These are phyloP conservation scores for roundworm (Caenorhabditis elegans) DNA, from an alignment of 1,140 invertebrate genomes.

Conservation along the genomic window WBcel235 BX284603.4:8512001-8512500, in stretches of 20 bases:
- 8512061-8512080: too few relatives aligned
- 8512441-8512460: background rate
- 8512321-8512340: background rate
- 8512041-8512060: background rate
- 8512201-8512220: too few relatives aligned
- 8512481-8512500: constrained; percentile 30
- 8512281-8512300: too few relatives aligned
- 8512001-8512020: background rate
- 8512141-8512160: too few relatives aligned
- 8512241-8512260: too few relatives aligned
- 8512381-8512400: background rate
- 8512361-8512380: background rate
- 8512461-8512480: constrained; percentile 20
- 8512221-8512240: too few relatives aligned
- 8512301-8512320: background rate
- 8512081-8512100: too few relatives aligned
- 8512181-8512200: too few relatives aligned
- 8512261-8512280: too few relatives aligned
- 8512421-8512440: background rate
- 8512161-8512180: too few relatives aligned
- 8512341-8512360: background rate
- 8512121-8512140: too few relatives aligned
- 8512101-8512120: too few relatives aligned
- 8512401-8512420: background rate
- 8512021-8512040: background rate